Evolutionary conservation across 2,113 vertebrate species (phyloP).

Genomic region (Felis chaus): DNA sequence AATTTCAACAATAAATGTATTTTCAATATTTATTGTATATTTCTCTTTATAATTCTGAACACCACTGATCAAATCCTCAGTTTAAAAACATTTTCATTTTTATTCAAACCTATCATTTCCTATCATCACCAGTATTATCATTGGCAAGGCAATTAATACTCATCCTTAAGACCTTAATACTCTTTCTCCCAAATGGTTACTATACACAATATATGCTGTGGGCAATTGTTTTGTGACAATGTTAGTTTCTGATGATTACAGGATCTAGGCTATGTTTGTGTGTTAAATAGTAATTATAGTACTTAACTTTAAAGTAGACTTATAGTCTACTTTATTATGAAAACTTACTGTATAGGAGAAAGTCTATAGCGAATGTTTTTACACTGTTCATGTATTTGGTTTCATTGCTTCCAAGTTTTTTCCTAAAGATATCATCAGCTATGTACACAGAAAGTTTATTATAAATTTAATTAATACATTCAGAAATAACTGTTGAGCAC

Average conservation of each 20-base stretch:
- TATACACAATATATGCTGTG: background rate
- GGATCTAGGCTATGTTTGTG: background rate
- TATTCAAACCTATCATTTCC: background rate
- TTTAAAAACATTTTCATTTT: background rate
- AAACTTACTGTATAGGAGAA: background rate
- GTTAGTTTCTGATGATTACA: background rate
- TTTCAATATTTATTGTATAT: background rate
- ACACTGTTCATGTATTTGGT: background rate
- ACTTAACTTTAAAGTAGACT: background rate
- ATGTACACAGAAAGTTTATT: background rate
- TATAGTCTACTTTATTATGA: background rate
- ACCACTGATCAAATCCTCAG: background rate
- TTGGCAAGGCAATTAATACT: background rate
- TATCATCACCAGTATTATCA: background rate
- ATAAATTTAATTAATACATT: background rate
- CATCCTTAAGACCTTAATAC: background rate
- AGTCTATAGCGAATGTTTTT: background rate
- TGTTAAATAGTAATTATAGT: background rate
- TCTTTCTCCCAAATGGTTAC: background rate
- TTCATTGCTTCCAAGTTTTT: background rate
- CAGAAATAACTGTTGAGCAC: background rate
- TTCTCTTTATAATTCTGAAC: background rate
- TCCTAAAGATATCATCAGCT: background rate
- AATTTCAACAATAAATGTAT: background rate
- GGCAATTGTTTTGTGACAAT: background rate